These are phyloP conservation scores for Brachyopa scutellaris DNA, from an alignment of 2,888 invertebrate genomes.

Conservation along the genomic window DNA sequence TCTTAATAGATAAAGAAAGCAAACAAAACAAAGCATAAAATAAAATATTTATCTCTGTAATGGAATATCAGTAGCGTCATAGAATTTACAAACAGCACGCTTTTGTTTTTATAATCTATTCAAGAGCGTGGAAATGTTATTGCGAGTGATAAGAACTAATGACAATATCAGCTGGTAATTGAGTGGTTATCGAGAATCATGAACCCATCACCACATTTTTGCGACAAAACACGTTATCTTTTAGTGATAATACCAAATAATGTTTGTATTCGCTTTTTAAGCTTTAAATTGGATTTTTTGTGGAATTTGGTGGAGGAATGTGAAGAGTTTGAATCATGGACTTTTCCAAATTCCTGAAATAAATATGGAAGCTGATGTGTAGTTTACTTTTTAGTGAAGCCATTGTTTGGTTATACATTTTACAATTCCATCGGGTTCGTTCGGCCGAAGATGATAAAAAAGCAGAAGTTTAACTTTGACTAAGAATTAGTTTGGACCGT, in stretches of 20 bases:
- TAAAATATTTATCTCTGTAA: background rate
- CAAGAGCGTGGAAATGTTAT: background rate
- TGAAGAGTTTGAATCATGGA: no score
- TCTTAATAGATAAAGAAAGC: constrained; percentile 4
- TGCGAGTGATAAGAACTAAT: background rate
- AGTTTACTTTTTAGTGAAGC: no score
- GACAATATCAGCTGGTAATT: constrained; percentile 1
- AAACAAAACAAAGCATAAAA: background rate
- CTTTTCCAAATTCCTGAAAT: no score
- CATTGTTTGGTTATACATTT: no score
- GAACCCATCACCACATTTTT: background rate
- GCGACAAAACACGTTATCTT: constrained; percentile 6
- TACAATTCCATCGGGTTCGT: no score
- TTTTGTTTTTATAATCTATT: background rate
- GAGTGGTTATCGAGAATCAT: background rate
- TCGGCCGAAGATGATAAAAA: no score
- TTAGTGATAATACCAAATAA: background rate
- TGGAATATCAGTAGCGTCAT: background rate
- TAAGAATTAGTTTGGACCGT: no score
- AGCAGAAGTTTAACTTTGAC: no score
- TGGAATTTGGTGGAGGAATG: no score
- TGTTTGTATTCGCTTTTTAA: no score
- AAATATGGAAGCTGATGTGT: no score
- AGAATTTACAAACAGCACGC: background rate
- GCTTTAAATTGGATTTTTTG: no score